Evolutionary conservation across 2,888 invertebrate species (phyloP), one percentile per base, ranked within the genome.

Genomic region (Dorcus parallelipipedus): DNA sequence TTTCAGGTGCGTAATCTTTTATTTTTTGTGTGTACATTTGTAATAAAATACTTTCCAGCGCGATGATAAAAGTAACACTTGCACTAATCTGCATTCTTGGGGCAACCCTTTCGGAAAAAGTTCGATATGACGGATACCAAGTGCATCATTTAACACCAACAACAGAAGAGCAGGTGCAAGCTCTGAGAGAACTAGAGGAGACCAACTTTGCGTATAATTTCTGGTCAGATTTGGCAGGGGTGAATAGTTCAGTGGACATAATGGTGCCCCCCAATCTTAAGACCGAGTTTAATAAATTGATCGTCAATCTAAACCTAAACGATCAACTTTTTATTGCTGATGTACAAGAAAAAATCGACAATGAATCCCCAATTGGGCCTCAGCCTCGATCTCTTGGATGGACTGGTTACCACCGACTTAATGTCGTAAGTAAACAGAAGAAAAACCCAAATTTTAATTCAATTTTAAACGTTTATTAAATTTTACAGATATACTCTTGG

Each of bases 201-300:
- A 64, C 68, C 43, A 69, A 71, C n/a, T 76, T 76, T 63, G 71
- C 71, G 4, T 67, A 62, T 48, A 62, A 60, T 50, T 82, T 82
- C 68, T 83, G 83, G 83, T 78, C 77, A 10, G 69, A 69, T 1
- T 67, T 77, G 14, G 66, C 70, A 26, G 64, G 76, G 26, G 73
- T 76, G 54, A 74, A 76, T 54, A 74, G 76, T 51, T 77, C 82
- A 6, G 80, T 72, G 2, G 71, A 84, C 49, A 74, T 88, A 2
- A 85, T 88, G 85, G 84, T 89, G 0, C 76, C 82, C 8, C 87
- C 88, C 0, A 74, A 79, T 5, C 76, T 80, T 39, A 69, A 79
- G 38, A 51, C 52, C 0, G 75, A 79, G 0, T 84, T 88, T 64
- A 70, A 78, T 50, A 66, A 76, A 40, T 69, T 80, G 0, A 73